Evolutionary conservation across 2,797 vertebrate genomes (phyloP), one percentile per base, ranked within the genome.

Genomic region (Pseudochirops cupreus): DNA sequence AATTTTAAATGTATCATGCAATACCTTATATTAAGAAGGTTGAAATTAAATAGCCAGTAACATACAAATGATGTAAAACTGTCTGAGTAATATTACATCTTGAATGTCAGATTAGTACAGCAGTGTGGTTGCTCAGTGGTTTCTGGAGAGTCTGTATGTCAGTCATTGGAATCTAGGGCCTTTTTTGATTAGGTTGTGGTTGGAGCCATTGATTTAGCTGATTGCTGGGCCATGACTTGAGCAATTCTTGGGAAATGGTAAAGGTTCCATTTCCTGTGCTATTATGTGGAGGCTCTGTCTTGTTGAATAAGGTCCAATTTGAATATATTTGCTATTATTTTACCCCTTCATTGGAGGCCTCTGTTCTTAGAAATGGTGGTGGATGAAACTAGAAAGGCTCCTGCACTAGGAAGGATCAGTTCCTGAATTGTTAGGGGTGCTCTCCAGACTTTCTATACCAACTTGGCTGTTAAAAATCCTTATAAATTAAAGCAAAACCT

Each of bases 31-130:
- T 96, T 94, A 96, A 96, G 56, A 91, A 94, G 58, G 54, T 67
- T 92, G 94, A 94, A 97, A 97, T 97, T 98, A 97, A 97, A 94
- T 96, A 95, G 91, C 28, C 92, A 90, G 53, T 96, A 94, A 96
- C 96, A 95, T 91, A 31, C 93, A 92, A 46, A 11, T 96, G 56
- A 74, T 50, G 74, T 92, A 96, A 95, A 92, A 50, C 74, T 50
- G 21, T 82, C 74, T 87, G 58, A 96, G 95, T 95, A 97, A 93
- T 96, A 91, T 87, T 26, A 46, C 10, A 46, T 87, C 50, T 87
- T 87, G 21, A 87, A 87, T 87, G 74, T 87, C 74, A 87, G 39
- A 87, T 50, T 87, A 87, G 74, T 50, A 28, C 9, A 57, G 90
- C 56, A 33, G 18, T 39, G 5, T 18, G 3, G 4, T 87, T 87